phyloP scores from a whole-genome alignment of 2,113 vertebrate species.

The Sylvia atricapilla region DNA sequence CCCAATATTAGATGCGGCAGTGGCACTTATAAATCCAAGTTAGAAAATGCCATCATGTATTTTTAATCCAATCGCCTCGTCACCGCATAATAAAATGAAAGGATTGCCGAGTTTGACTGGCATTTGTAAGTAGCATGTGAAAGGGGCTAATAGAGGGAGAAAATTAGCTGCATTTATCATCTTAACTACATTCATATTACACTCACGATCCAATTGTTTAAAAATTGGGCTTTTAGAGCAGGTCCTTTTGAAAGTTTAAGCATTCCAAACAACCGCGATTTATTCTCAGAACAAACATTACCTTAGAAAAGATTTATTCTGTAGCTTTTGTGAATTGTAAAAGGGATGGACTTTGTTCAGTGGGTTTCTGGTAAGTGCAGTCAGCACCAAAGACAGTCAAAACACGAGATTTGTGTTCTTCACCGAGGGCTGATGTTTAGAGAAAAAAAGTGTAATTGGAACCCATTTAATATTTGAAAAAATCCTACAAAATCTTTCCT shows the following conservation, averaged over 20 bases:
- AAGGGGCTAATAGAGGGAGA: constrained; percentile 61
- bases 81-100: constrained; percentile 67
- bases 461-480: background rate
- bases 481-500: background rate
- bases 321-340: background rate
- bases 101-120: constrained; percentile 65
- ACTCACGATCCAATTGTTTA: constrained; percentile 73
- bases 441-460: background rate
- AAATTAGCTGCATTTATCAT: constrained; percentile 68
- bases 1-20: constrained; percentile 26
- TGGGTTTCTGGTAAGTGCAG: background rate
- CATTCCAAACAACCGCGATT: constrained; percentile 64
- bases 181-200: constrained; percentile 64
- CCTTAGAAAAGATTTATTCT: constrained; percentile 50
- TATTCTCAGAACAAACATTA: constrained; percentile 65
- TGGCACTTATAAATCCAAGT: constrained; percentile 46
- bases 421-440: fast-evolving
- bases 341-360: constrained; percentile 9
- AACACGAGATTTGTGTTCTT: background rate
- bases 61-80: constrained; percentile 73
- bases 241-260: constrained; percentile 70
- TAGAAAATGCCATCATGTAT: constrained; percentile 75
- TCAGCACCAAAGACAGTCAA: background rate
- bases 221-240: constrained; percentile 72
- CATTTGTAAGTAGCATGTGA: constrained; percentile 68